Evolutionary conservation across 1,140 invertebrate genomes (phyloP).

Genomic region (Eumeta japonica): DNA sequence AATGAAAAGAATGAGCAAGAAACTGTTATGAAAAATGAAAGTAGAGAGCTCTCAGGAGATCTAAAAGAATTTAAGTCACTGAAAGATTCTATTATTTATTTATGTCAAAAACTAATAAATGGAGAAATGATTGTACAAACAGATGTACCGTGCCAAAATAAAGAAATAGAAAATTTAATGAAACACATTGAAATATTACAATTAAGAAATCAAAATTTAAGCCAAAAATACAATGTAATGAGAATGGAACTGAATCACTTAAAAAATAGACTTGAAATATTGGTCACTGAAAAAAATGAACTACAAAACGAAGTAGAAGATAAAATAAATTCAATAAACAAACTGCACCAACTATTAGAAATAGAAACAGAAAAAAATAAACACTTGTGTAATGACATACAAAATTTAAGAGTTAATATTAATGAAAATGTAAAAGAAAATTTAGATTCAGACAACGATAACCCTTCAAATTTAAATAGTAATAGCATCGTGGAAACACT

Average conservation of each 20-base stretch:
- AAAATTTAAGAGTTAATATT: background rate
- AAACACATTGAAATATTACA: slow-evolving; percentile 16
- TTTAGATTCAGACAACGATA: background rate
- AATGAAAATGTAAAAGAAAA: background rate
- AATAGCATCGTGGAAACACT: too few species aligned
- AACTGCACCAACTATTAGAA: background rate
- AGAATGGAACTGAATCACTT: too few species aligned
- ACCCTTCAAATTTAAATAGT: too few species aligned
- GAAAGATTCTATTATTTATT: slow-evolving; percentile 20
- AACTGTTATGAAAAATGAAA: slow-evolving; percentile 29
- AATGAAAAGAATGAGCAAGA: slow-evolving; percentile 26
- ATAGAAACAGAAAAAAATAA: background rate
- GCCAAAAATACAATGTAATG: slow-evolving; percentile 16
- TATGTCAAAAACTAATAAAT: slow-evolving; percentile 17
- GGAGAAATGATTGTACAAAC: slow-evolving; percentile 19
- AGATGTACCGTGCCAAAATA: slow-evolving; percentile 17
- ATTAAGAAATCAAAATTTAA: slow-evolving; percentile 21
- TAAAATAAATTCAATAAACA: too few species aligned
- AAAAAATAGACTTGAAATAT: too few species aligned
- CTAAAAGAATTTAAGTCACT: slow-evolving; percentile 22
- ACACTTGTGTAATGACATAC: background rate
- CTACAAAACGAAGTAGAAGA: slow-evolving; percentile 18
- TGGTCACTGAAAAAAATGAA: slow-evolving; percentile 9
- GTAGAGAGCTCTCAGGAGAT: slow-evolving; percentile 20
- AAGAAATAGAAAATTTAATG: slow-evolving; percentile 16